These are phyloP conservation scores for Anolis sagrei DNA, from an alignment of 2,113 vertebrate species.

Conservation along the genomic window DNA sequence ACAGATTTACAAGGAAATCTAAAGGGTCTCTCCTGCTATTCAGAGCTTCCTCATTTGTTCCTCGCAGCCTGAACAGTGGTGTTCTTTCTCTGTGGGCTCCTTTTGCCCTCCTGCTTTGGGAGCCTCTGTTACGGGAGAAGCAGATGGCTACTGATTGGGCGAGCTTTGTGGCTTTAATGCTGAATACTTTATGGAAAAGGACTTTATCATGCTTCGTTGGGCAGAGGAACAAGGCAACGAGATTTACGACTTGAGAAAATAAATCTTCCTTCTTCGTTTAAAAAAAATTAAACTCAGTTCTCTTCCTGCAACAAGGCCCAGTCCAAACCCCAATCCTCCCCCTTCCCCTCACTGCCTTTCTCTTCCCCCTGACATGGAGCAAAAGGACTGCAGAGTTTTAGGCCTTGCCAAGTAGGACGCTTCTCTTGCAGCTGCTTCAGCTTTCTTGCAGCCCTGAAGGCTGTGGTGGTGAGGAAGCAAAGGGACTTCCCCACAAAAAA, in stretches of 20 bases:
- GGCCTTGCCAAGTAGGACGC: background rate
- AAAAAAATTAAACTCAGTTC: constrained; percentile 72
- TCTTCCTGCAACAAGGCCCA: constrained; percentile 44
- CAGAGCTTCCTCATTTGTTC: constrained; percentile 81
- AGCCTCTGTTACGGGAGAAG: constrained; percentile 83
- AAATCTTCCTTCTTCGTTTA: constrained; percentile 74
- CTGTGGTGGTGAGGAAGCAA: rapidly evolving
- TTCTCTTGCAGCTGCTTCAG: rapidly evolving
- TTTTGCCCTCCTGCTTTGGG: constrained; percentile 71
- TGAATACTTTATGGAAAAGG: constrained; percentile 89
- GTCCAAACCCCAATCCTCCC: constrained; percentile 48
- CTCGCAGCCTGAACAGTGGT: constrained; percentile 77
- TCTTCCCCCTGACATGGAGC: background rate
- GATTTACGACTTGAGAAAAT: constrained; percentile 83
- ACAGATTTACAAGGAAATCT: constrained; percentile 80
- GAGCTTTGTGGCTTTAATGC: constrained; percentile 86
- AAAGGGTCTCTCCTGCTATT: constrained; percentile 77
- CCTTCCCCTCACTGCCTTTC: background rate
- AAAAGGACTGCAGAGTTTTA: constrained; percentile 44
- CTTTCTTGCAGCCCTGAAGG: rapidly evolving
- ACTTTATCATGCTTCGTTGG: constrained; percentile 86
- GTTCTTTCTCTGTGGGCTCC: constrained; percentile 79
- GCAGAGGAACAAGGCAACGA: constrained; percentile 80
- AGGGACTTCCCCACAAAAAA: background rate
- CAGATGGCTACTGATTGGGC: constrained; percentile 91